Conservation (phyloP, 2,888 invertebrate genomes). For the Onchidella celtica region DNA sequence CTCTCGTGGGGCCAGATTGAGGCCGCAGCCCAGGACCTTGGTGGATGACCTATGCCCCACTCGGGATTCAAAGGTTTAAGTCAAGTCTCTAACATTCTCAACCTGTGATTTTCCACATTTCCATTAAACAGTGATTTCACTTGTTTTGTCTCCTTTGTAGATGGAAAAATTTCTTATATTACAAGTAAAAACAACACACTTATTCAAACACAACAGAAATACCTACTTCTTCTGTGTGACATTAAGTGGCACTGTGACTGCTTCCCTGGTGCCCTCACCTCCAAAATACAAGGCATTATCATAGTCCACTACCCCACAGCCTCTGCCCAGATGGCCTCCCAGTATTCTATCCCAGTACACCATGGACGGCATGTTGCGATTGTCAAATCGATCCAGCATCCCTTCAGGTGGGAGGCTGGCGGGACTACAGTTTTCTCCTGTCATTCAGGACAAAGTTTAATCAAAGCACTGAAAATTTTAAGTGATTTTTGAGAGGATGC, state of each 20-base stretch:
- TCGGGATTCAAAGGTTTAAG: too few species aligned
- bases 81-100: too few species aligned
- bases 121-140: too few species aligned
- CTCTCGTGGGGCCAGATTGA: too few species aligned
- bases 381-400: slow-evolving; percentile 79
- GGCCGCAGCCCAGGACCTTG: too few species aligned
- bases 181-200: too few species aligned
- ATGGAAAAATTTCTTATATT: too few species aligned
- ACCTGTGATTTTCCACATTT: too few species aligned
- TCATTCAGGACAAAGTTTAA: too few species aligned
- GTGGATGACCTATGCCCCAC: too few species aligned
- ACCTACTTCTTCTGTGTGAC: slow-evolving; percentile 60
- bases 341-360: slow-evolving; percentile 72
- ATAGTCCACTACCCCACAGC: slow-evolving; percentile 76
- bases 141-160: too few species aligned
- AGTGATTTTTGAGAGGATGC: not conserved
- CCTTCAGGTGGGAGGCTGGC: slow-evolving; percentile 66
- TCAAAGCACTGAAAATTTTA: not conserved
- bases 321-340: slow-evolving; percentile 76
- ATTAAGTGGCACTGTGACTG: slow-evolving; percentile 77
- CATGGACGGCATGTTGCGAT: slow-evolving; percentile 71
- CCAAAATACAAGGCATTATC: slow-evolving; percentile 78
- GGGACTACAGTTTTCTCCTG: slow-evolving; percentile 64
- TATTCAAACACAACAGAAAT: too few species aligned
- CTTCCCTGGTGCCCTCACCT: slow-evolving; percentile 77